phyloP scores from a whole-genome alignment of 92 coral and sea anemone species.

The Blastomussa wellsi region DNA sequence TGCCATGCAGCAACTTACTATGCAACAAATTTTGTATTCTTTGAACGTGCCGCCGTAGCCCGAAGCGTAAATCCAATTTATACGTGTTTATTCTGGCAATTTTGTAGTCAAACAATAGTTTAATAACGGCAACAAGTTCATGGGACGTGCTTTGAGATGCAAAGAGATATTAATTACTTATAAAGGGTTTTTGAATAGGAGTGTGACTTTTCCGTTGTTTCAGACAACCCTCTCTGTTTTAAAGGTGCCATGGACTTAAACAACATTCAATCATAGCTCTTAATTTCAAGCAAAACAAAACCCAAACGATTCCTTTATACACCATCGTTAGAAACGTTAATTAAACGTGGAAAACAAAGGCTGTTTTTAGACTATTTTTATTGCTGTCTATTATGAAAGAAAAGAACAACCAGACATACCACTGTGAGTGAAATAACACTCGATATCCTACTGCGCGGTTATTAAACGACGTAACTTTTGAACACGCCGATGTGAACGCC shows the following conservation, averaged over 20 bases:
- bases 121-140: conserved; percentile 21
- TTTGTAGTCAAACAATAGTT: conserved; percentile 33
- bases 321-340: conserved; percentile 42
- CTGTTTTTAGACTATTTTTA: conserved; percentile 22
- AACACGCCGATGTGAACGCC: conserved; percentile 39
- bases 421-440: conserved; percentile 38
- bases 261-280: conserved; percentile 22
- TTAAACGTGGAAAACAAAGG: conserved; percentile 38
- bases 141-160: background rate
- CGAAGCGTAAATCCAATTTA: conserved; percentile 28
- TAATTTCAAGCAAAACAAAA: conserved; percentile 15
- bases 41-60: conserved; percentile 38
- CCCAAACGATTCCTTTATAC: conserved; percentile 21
- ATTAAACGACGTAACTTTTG: conserved; percentile 50
- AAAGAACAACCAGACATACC: conserved; percentile 29
- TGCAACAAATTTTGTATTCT: background rate
- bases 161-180: conserved; percentile 3
- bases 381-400: conserved; percentile 40
- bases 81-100: conserved; percentile 23
- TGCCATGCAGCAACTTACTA: background rate
- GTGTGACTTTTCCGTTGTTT: background rate
- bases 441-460: conserved; percentile 42
- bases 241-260: background rate
- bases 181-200: background rate
- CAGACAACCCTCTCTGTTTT: background rate